Base-by-base conservation (phyloP, 64 coral and sea anemone species). In the Orbicella faveolata region DNA sequence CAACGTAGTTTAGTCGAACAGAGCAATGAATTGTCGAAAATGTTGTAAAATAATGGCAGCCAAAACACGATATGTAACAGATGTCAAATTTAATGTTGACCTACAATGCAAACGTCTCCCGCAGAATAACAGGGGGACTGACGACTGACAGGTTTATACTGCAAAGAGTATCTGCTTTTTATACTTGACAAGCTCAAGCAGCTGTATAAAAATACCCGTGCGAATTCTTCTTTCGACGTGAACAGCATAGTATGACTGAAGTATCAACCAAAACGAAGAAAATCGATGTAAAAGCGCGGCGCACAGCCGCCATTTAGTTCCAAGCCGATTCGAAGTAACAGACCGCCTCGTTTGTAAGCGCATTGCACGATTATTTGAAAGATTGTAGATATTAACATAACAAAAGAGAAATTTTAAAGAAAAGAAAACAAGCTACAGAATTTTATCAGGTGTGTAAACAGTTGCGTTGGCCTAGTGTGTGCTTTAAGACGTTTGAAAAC, bases 131-230 rank as follows among this genome's bases (percentile, higher is more conserved):
- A 59, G 77, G 30, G 77, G 16, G 52, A 6, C 52, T 52, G 77
- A 79, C n/a, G 77, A 79, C 11, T 59, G 77, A 79, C 33, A 7
- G 52, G 51, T 79, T 79, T 79, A 3, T 59, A 57, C 51, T 79
- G 77, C 16, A 33, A 26, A 79, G 51, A 51, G 17, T 30, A 16
- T 79, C 51, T 79, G 77, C 57, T 79, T 9, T 79, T 79, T 57
- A 30, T 25, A 79, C 48, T 33, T 54, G 52, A 52, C 77, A 79
- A 5, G 25, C 23, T 4, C 23, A 23, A 54, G n/a, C 51, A 79
- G 25, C 52, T 57, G 41, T 20, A 51, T 78, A 23, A 23, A 23
- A 52, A 48, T 9, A 44, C 9, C 19, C 21, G 16, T 51, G 14
- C 19, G 17, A 21, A 48, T 59, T 20, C 36, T 23, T 20, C 17